Base-by-base conservation (phyloP, 2,113 vertebrate genomes). In the Oceanodroma tethys region DNA sequence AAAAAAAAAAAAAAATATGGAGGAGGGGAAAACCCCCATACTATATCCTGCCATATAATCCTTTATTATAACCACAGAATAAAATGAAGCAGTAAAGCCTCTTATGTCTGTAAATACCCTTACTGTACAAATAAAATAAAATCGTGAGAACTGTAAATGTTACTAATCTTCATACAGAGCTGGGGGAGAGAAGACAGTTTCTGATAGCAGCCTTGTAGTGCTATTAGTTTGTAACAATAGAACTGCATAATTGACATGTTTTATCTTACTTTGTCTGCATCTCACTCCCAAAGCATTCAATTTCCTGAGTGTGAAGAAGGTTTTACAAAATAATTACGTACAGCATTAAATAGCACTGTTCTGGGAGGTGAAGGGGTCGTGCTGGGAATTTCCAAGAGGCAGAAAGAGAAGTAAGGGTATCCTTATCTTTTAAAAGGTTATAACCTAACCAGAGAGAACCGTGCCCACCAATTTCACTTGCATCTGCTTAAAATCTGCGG, bases 81-180 rank as follows among this genome's bases (percentile, higher is more conserved):
- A 94, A 88, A 94, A 84, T 76, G n/a, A 59, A 80, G 23, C 47
- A 67, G 27, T 45, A 94, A 63, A 92, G 91, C 55, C 20, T 84
- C 47, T 90, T 86, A 65, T 45, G 55, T 42, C 40, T 90, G 38
- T 84, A 90, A 96, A 94, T 88, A 55, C 32, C 50, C 25, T 63
- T 90, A n/a, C 6, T 43, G 22, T 81, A 73, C 20, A 76, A 82
- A 70, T 76, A 79, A 67, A 88, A 53, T 29, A 43, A 72, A 74
- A 26, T 47, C 38, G 53, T 79, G 71, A 70, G 38, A 78, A 74
- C 63, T 67, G 48, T 72, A 60, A 36, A 74, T 71, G 55, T 81
- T 74, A 60, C 5, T 78, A 6, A 47, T 88, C 29, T 55, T 86
- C n/a, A 32, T 66, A 34, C 23, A 50, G 52, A 84, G 47, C 47